Evolutionary conservation across 2,797 vertebrate genomes (phyloP).

Genomic region (Acestrorhynchus altus): DNA sequence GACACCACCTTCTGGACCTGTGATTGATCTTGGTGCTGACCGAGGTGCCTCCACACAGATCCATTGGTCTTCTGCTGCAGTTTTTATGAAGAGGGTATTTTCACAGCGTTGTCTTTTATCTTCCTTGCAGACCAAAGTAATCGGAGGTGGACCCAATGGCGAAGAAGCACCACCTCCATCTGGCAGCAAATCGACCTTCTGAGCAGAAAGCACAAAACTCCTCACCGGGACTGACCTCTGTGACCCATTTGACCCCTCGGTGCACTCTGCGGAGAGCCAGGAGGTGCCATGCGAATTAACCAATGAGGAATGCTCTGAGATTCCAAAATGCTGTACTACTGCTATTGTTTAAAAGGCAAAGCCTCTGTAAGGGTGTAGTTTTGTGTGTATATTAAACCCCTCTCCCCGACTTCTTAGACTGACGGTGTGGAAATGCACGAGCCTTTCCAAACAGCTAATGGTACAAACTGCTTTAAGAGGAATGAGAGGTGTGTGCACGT

Average conservation of each 20-base stretch:
- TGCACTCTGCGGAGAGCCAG: conserved; percentile 28
- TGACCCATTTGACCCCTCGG: conserved; percentile 21
- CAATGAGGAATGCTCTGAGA: conserved; percentile 19
- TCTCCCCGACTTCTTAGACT: not conserved
- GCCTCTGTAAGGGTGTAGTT: not conserved
- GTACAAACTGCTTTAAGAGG: not conserved
- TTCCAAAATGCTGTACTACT: conserved; percentile 19
- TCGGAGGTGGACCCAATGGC: conserved; percentile 65
- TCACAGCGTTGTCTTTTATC: not conserved
- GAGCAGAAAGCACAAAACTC: conserved; percentile 52
- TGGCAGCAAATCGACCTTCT: conserved; percentile 75
- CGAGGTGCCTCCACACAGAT: no score
- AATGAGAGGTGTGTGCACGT: no score
- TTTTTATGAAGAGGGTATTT: no score
- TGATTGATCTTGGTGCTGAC: no score
- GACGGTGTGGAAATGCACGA: conserved; percentile 13
- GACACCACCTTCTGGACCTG: no score
- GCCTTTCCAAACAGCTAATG: not conserved
- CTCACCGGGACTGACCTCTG: conserved; percentile 39
- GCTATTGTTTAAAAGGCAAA: conserved; percentile 19
- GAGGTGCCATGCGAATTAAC: conserved; percentile 25
- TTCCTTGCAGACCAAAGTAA: conserved; percentile 69
- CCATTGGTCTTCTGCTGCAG: no score
- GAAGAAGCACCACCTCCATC: conserved; percentile 71
- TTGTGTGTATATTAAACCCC: conserved; percentile 18